These are phyloP conservation scores for Calypte anna DNA, from an alignment of 2,113 vertebrate genomes.

Conservation along the genomic window DNA sequence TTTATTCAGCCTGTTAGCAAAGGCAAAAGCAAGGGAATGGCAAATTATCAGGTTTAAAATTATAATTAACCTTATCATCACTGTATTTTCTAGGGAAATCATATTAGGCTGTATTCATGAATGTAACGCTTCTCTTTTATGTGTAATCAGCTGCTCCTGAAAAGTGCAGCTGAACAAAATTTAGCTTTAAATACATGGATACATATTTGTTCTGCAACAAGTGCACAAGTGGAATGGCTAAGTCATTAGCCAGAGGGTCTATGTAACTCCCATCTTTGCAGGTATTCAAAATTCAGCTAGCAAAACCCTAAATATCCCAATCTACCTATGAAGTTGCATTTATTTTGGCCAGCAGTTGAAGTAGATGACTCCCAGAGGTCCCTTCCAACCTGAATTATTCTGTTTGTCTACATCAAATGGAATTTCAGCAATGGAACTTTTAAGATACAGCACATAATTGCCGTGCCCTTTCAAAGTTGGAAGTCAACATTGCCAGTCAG, in stretches of 20 bases:
- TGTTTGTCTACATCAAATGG: not conserved
- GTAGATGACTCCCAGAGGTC: not conserved
- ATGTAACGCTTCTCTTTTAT: slow-evolving; percentile 35
- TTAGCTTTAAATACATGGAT: not conserved
- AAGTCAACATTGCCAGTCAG: not conserved
- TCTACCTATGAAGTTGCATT: not conserved
- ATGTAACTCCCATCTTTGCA: not conserved
- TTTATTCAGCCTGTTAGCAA: slow-evolving; percentile 30
- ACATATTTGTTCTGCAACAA: not conserved
- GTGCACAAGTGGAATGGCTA: not conserved
- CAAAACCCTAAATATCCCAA: not conserved
- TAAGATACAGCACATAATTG: not conserved
- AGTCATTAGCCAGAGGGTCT: not conserved
- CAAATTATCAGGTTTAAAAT: slow-evolving; percentile 55
- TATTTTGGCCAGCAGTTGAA: not conserved
- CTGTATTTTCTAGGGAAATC: slow-evolving; percentile 55
- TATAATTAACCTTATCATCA: slow-evolving; percentile 63
- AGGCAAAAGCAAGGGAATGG: slow-evolving; percentile 55
- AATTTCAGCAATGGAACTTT: not conserved
- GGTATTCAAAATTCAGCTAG: not conserved
- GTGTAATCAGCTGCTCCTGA: slow-evolving; percentile 8
- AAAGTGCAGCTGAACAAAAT: not conserved
- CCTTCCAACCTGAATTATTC: not conserved
- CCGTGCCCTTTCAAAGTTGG: not conserved
- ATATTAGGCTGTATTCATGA: slow-evolving; percentile 17